A percentile compares a stretch with the other conserved stretches of the same genome.
Conservation (phyloP, 2,797 vertebrate genomes). For the Picus viridis region DNA sequence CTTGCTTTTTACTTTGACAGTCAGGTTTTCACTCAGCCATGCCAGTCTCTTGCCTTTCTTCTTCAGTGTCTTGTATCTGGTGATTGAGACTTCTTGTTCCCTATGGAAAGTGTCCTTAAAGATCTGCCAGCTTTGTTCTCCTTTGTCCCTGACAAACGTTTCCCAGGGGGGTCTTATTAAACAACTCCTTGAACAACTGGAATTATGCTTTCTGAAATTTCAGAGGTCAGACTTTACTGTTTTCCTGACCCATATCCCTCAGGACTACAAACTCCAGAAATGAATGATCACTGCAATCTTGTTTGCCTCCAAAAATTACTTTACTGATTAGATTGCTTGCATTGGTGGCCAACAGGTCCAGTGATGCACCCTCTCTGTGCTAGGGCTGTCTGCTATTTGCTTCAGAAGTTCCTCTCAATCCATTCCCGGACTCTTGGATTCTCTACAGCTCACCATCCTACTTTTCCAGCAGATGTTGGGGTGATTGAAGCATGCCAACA, state of each 20-base stretch:
- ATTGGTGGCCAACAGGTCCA: background rate
- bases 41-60: background rate
- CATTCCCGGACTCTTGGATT: background rate
- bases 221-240: background rate
- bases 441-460: background rate
- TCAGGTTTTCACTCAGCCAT: too few relatives aligned
- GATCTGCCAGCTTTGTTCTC: too few relatives aligned
- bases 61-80: background rate
- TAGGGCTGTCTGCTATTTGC: background rate
- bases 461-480: background rate
- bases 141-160: background rate
- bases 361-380: too few relatives aligned
- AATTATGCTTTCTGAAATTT: background rate
- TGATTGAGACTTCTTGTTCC: too few relatives aligned
- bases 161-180: background rate
- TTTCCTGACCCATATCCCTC: too few relatives aligned
- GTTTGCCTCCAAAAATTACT: too few relatives aligned
- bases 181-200: background rate
- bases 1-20: too few relatives aligned
- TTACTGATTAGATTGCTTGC: too few relatives aligned
- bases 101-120: too few relatives aligned
- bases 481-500: background rate
- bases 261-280: too few relatives aligned
- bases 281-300: too few relatives aligned
- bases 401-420: background rate